Percentiles rank a stretch among this genome's conserved stretches.
These are phyloP conservation scores for Perognathus longimembris DNA, from an alignment of 2,113 vertebrate genomes.

Conservation along the genomic window DNA sequence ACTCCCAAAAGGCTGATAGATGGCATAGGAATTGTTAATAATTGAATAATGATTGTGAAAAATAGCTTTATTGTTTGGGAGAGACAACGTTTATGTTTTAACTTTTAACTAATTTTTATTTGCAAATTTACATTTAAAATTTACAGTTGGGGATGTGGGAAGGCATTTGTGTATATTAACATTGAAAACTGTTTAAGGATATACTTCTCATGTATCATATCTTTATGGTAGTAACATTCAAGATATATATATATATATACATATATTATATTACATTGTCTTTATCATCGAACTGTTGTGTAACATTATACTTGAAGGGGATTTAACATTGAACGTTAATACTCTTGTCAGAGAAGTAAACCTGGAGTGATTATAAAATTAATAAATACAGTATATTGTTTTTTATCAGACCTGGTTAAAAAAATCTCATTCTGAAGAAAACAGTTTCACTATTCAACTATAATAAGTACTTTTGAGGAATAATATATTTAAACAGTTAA, in stretches of 20 bases:
- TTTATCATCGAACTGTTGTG: background rate
- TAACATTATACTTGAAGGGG: background rate
- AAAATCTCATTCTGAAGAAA: background rate
- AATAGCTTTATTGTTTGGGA: background rate
- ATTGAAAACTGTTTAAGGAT: background rate
- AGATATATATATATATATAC: background rate
- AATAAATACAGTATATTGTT: background rate
- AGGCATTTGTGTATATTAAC: no score
- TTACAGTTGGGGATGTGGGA: no score
- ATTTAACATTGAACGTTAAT: background rate
- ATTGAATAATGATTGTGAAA: background rate
- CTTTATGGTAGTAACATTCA: background rate
- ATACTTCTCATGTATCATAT: background rate
- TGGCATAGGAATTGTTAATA: background rate
- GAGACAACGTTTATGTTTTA: background rate
- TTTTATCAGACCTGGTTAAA: background rate
- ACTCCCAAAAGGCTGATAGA: background rate
- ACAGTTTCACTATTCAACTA: background rate
- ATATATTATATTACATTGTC: background rate
- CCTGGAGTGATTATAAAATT: background rate
- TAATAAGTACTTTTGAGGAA: background rate
- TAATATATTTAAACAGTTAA: constrained; percentile 1
- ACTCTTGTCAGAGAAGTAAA: background rate
- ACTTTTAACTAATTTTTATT: background rate
- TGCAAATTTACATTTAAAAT: background rate